Percentiles rank a stretch among this genome's conserved stretches.
Conservation (phyloP, 2,888 invertebrate species). For the Synergus japonicus region DNA sequence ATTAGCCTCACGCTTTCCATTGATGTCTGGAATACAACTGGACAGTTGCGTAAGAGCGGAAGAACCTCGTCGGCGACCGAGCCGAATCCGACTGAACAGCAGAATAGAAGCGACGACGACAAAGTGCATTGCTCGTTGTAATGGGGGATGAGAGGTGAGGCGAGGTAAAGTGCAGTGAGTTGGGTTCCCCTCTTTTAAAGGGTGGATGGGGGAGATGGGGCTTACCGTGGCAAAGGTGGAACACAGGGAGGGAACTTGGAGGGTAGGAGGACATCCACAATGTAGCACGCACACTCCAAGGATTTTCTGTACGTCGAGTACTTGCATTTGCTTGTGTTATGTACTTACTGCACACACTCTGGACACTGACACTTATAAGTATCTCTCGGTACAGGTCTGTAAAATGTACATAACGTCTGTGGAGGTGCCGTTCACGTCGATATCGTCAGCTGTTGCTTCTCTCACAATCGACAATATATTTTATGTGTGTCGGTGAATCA, state of each 20-base stretch:
- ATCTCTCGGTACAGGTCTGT: conserved; percentile 46
- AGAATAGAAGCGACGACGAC: conserved; percentile 61
- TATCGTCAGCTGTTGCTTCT: conserved; percentile 69
- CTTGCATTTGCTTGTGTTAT: conserved; percentile 11
- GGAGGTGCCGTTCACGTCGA: conserved; percentile 54
- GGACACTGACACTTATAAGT: conserved; percentile 53
- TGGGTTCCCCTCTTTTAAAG: conserved; percentile 14
- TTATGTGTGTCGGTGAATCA: neutral
- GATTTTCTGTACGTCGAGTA: conserved; percentile 29
- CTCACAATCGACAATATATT: conserved; percentile 45
- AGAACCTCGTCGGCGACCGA: conserved; percentile 57
- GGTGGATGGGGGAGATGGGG: neutral
- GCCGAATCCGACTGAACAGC: conserved; percentile 62
- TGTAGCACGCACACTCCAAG: conserved; percentile 37
- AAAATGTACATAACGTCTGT: conserved; percentile 63
- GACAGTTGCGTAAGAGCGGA: conserved; percentile 19
- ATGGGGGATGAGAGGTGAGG: conserved; percentile 49
- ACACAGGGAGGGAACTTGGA: conserved; percentile 12
- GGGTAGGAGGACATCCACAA: conserved; percentile 40
- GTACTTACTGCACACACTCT: conserved; percentile 16
- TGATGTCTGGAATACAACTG: conserved; percentile 1
- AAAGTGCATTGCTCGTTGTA: conserved; percentile 64
- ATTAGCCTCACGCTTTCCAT: neutral
- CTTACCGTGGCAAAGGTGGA: conserved; percentile 16
- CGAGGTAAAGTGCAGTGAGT: conserved; percentile 8